Percentiles rank a stretch among this genome's conserved stretches.
phyloP scores from a whole-genome alignment of 2,888 invertebrate genomes.

The Heliconius charithonia region DNA sequence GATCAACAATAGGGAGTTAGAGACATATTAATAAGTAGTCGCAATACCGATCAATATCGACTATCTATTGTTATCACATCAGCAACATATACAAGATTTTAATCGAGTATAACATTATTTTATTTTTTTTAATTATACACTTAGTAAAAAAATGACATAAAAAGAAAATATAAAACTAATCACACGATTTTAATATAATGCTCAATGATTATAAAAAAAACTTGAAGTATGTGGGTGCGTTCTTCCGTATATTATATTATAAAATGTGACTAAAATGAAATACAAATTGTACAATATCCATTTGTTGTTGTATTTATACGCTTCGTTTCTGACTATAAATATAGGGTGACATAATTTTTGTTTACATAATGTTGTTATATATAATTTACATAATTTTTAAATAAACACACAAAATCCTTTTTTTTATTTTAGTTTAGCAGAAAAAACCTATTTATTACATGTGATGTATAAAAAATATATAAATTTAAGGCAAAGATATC shows the following conservation, averaged over 20 bases:
- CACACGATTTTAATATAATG: background rate
- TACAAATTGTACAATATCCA: background rate
- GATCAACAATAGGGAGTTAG: conserved; percentile 46
- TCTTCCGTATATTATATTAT: background rate
- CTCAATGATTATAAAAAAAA: background rate
- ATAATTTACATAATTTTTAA: background rate
- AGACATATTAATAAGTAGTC: conserved; percentile 45
- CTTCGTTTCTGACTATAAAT: conserved; percentile 6
- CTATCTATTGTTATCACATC: background rate
- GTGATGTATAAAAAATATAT: background rate
- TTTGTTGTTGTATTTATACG: background rate
- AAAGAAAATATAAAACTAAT: background rate
- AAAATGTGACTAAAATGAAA: background rate
- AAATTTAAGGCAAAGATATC: background rate
- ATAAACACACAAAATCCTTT: background rate
- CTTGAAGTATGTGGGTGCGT: background rate
- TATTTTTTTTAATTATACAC: too few relatives aligned
- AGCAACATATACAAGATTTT: background rate
- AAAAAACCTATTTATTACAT: background rate
- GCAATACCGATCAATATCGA: conserved; percentile 54
- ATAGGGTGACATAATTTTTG: conserved; percentile 10
- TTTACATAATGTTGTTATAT: background rate
- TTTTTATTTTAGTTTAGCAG: background rate
- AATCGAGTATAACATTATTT: too few relatives aligned
- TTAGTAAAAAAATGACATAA: too few relatives aligned